Conservation (phyloP, 1,140 invertebrate species). For the Cepaea nemoralis region DNA sequence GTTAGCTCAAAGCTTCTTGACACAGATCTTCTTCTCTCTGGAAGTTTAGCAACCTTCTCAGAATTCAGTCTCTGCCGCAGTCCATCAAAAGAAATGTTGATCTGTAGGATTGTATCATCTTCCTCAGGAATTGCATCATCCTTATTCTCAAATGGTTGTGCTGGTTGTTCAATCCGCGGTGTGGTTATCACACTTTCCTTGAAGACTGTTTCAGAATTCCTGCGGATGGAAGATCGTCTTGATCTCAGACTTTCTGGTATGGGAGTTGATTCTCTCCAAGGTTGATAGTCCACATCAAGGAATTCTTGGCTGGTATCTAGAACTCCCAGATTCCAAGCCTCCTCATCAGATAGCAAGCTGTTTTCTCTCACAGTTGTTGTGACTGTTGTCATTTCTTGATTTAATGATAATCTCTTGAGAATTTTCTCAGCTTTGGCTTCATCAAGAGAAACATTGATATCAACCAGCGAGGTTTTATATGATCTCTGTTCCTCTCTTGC, state of each 20-base stretch:
- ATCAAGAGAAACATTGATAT: constrained; percentile 32
- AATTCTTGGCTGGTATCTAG: not conserved
- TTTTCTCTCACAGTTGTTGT: constrained; percentile 28
- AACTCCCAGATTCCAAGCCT: not conserved
- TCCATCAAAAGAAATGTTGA: constrained; percentile 40
- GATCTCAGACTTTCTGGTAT: constrained; percentile 2
- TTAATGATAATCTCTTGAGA: not conserved
- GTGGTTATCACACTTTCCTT: constrained; percentile 15
- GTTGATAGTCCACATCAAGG: not conserved
- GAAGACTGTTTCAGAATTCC: constrained; percentile 32
- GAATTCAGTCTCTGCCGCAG: not conserved
- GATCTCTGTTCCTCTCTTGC: not conserved
- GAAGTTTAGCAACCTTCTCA: not conserved
- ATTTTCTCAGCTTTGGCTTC: constrained; percentile 33
- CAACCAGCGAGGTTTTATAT: constrained; percentile 7
- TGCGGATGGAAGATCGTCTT: constrained; percentile 18
- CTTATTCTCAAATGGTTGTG: not conserved
- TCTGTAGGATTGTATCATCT: constrained; percentile 36
- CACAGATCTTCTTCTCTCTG: constrained; percentile 34
- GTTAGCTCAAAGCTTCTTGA: constrained; percentile 10
- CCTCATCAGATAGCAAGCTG: constrained; percentile 21
- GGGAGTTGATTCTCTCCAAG: constrained; percentile 15
- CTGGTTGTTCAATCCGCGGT: not conserved
- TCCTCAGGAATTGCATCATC: constrained; percentile 10
- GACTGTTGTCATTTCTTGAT: constrained; percentile 25